These are phyloP conservation scores for Triplophysa yarkandensis DNA, from an alignment of 2,797 vertebrate genomes.

Conservation along the genomic window DNA sequence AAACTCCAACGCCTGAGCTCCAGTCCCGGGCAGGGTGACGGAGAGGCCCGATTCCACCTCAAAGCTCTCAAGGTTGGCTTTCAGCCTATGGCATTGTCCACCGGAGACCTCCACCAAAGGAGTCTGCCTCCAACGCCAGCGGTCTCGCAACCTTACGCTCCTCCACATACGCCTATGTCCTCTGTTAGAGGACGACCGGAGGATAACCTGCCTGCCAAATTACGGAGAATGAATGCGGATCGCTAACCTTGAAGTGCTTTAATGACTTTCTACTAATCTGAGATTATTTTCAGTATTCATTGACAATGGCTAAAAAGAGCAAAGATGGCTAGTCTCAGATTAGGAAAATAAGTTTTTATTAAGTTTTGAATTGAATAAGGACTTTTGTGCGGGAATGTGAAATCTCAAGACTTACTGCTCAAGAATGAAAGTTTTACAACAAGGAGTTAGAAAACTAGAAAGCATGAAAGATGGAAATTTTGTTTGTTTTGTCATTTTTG, in stretches of 20 bases:
- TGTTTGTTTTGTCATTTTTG: slow-evolving; percentile 14
- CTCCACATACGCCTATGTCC: slow-evolving; percentile 64
- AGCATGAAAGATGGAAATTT: slow-evolving; percentile 14
- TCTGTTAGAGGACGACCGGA: slow-evolving; percentile 63
- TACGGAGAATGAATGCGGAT: slow-evolving; percentile 68
- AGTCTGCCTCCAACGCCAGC: slow-evolving; percentile 62
- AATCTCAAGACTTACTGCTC: slow-evolving; percentile 9
- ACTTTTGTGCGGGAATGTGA: slow-evolving; percentile 8
- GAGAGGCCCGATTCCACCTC: slow-evolving; percentile 72
- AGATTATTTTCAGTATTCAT: slow-evolving; percentile 8
- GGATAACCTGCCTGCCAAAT: slow-evolving; percentile 70
- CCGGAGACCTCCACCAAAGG: slow-evolving; percentile 73
- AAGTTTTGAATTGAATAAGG: slow-evolving; percentile 3
- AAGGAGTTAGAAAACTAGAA: slow-evolving; percentile 9
- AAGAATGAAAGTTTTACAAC: not conserved
- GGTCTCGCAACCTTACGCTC: slow-evolving; percentile 49
- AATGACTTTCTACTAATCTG: slow-evolving; percentile 29
- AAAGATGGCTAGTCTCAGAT: not conserved
- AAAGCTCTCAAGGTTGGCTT: slow-evolving; percentile 79
- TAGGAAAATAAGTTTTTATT: slow-evolving; percentile 3
- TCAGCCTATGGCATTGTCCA: slow-evolving; percentile 80
- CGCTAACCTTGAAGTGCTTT: slow-evolving; percentile 53
- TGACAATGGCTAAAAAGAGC: not conserved
- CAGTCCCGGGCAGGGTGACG: slow-evolving; percentile 64
- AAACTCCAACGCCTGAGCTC: slow-evolving; percentile 81